phyloP scores from a whole-genome alignment of 2,797 vertebrate genomes.

The Chiloscyllium punctatum region DNA sequence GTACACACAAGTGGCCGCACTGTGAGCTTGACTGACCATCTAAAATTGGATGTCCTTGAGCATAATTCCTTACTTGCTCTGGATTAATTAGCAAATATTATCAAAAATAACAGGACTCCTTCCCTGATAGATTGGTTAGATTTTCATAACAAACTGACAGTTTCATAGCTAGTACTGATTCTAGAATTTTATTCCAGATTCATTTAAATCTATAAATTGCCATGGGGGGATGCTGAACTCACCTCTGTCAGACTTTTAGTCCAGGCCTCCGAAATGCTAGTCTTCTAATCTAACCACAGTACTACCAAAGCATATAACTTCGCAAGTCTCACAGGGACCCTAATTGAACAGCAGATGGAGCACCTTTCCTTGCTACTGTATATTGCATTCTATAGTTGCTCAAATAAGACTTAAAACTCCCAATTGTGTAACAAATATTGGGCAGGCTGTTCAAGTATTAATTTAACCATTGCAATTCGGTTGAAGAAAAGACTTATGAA shows the following conservation, averaged over 20 bases:
- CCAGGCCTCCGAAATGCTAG: background rate
- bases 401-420: background rate
- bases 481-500: slow-evolving; percentile 12
- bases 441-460: background rate
- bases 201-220: background rate
- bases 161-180: background rate
- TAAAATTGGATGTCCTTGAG: too few relatives aligned
- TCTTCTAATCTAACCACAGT: background rate
- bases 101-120: background rate
- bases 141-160: background rate
- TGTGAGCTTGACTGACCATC: too few relatives aligned
- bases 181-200: background rate
- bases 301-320: background rate
- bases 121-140: background rate
- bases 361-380: background rate
- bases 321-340: background rate
- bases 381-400: background rate
- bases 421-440: background rate
- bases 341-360: background rate
- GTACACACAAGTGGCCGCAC: too few relatives aligned
- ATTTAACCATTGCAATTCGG: background rate
- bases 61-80: too few relatives aligned
- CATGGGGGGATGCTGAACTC: background rate
- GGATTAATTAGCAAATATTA: too few relatives aligned
- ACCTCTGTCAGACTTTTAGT: background rate